Conservation (phyloP, 1,140 invertebrate species). For the Frieseomelitta varia region DNA sequence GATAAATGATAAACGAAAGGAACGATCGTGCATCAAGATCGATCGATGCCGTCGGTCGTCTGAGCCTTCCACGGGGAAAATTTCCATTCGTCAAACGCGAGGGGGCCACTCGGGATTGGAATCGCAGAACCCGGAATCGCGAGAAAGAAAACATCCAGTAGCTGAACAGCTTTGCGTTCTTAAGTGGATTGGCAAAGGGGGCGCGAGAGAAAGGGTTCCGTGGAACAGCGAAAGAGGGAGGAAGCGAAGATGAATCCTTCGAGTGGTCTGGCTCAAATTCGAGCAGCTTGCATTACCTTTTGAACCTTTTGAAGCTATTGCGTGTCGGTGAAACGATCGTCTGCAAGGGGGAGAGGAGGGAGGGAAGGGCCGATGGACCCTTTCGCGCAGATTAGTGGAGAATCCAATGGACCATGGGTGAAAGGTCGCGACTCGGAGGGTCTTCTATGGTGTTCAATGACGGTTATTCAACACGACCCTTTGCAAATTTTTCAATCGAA, state of each 20-base stretch:
- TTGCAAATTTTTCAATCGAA: slow-evolving; percentile 38
- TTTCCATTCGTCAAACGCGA: neutral
- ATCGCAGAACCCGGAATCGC: neutral
- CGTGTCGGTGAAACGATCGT: slow-evolving; percentile 45
- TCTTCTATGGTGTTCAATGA: slow-evolving; percentile 31
- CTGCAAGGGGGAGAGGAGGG: neutral
- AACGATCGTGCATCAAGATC: too few relatives aligned
- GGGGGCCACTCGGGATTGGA: neutral
- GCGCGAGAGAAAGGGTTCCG: slow-evolving; percentile 6
- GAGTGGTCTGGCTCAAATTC: slow-evolving; percentile 50
- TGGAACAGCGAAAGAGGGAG: slow-evolving; percentile 17
- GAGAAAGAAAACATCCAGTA: slow-evolving; percentile 23
- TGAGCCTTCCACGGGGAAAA: neutral
- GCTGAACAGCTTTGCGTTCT: slow-evolving; percentile 35
- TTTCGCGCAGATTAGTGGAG: slow-evolving; percentile 41
- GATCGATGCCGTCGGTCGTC: too few relatives aligned
- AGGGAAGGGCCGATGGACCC: slow-evolving; percentile 33
- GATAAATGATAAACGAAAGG: neutral
- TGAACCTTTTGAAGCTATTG: slow-evolving; percentile 46
- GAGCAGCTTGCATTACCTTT: slow-evolving; percentile 50
- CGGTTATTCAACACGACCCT: slow-evolving; percentile 29
- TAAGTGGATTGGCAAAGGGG: slow-evolving; percentile 44
- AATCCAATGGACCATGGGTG: slow-evolving; percentile 38
- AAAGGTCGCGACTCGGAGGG: slow-evolving; percentile 40
- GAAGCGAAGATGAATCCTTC: slow-evolving; percentile 45